Evolutionary conservation across 2,113 vertebrate species (phyloP), one percentile per base, ranked within the genome.

Genomic region (Paratilapia polleni): DNA sequence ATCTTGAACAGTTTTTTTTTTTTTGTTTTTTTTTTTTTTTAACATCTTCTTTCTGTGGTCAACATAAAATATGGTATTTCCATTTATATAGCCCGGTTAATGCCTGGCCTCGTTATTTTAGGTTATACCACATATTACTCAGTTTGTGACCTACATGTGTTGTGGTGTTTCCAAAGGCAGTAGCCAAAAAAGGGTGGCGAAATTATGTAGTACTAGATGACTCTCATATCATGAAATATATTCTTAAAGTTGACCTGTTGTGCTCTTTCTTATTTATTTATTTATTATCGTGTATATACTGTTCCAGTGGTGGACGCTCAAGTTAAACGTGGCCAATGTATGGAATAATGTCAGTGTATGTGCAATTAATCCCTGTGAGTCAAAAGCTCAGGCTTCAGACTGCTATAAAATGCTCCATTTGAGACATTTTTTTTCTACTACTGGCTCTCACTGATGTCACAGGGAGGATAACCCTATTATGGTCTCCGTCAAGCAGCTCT

Each of bases 101-200:
- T 81, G 24, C 41, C n/a, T 60, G 74, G 77, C n/a, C 17, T 88
- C n/a, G 15, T 52, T 22, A 49, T 17, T 80, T 81, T 66, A 41
- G 28, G 52, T 74, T 64, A 60, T 19, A n/a, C 14, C 17, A 24
- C 56, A 15, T 77, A 14, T 64, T 52, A 28, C 59, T 63, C 36
- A 19, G 56, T 43, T 63, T 80, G 26, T 60, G 74, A 78, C 43
- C n/a, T 66, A 31, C 52, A 1, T 61, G 57, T 56, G 56, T 28
- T 26, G n/a, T 36, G 36, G 14, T 60, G 20, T 82, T 78, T 82
- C 14, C 26, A 57, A 43, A 68, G 60, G 62, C 22, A 20, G 15
- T 17, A 11, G 10, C 58, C 31, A 1, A 75, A 54, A 82, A 59
- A 73, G 66, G 6, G 13, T 61, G 77, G 74, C 15, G 15, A 77